Conservation (phyloP, 2,113 vertebrate species). For the Gnathonemus longibarbis region DNA sequence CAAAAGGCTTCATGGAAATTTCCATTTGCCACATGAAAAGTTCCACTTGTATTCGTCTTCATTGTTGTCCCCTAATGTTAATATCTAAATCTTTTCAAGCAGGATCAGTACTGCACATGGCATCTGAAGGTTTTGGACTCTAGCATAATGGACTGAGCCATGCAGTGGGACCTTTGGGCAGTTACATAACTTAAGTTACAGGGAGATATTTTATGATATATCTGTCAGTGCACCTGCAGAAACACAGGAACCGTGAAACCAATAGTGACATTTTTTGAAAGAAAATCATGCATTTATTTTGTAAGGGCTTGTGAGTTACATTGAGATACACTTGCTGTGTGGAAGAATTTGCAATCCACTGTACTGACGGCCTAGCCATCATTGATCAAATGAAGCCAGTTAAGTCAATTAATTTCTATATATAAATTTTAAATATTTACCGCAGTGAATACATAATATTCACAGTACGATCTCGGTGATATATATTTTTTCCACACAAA, state of each 20-base stretch:
- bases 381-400: neutral
- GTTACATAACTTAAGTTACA: neutral
- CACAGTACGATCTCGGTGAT: neutral
- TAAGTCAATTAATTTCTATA: neutral
- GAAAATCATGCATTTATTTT: neutral
- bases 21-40: neutral
- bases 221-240: neutral
- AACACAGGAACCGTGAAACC: neutral
- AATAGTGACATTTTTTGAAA: neutral
- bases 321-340: neutral
- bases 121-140: neutral
- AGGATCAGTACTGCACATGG: neutral
- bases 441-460: neutral
- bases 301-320: neutral
- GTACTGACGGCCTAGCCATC: neutral
- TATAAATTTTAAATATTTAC: neutral
- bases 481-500: neutral
- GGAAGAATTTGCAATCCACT: neutral
- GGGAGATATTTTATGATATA: neutral
- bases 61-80: neutral
- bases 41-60: neutral
- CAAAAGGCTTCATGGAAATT: neutral
- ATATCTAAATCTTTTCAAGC: neutral
- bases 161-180: neutral
- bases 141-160: neutral